phyloP scores from a whole-genome alignment of 2,797 vertebrate genomes.

The Anguilla marmorata region DNA sequence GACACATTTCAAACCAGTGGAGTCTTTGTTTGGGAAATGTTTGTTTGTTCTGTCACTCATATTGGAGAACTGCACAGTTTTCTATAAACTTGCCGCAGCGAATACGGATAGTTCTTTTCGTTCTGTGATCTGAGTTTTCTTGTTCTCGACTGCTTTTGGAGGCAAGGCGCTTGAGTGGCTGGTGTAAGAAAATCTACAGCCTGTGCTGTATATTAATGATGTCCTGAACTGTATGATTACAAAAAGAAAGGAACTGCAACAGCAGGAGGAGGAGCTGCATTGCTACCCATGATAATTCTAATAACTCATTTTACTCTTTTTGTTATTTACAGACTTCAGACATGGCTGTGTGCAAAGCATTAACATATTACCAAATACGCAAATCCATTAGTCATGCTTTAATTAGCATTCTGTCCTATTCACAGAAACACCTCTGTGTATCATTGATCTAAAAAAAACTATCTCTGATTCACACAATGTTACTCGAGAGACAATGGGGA shows the following conservation, averaged over 20 bases:
- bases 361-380: neutral
- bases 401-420: neutral
- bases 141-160: constrained; percentile 12
- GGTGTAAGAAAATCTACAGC: neutral
- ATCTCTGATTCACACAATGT: neutral
- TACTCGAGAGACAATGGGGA: neutral
- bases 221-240: neutral
- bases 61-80: neutral
- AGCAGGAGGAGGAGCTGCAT: neutral
- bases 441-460: neutral
- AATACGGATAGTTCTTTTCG: constrained; percentile 10
- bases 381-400: neutral
- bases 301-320: neutral
- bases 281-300: neutral
- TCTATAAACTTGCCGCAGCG: neutral
- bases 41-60: constrained; percentile 2
- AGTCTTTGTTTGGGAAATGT: neutral
- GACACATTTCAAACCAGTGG: neutral
- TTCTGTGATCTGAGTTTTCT: constrained; percentile 19
- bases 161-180: neutral
- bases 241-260: neutral
- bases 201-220: neutral
- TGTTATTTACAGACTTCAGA: neutral
- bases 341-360: neutral
- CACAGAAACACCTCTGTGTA: neutral